phyloP scores from a whole-genome alignment of 2,797 vertebrate species.

The Catamblyrhynchus diadema region DNA sequence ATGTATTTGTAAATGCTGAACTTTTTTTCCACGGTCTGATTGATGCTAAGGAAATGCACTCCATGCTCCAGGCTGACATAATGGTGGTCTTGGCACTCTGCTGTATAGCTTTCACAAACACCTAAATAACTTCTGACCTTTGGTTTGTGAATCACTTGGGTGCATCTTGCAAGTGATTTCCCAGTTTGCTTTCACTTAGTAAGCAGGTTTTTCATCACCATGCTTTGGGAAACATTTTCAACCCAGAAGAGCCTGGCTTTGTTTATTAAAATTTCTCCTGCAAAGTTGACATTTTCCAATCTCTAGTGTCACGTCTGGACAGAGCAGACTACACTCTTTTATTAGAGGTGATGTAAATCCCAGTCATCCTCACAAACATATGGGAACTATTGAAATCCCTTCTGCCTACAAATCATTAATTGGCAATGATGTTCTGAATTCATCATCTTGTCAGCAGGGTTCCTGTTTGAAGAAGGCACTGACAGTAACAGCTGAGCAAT shows the following conservation, averaged over 20 bases:
- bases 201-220: not conserved
- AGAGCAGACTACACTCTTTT: not conserved
- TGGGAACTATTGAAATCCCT: slow-evolving; percentile 52
- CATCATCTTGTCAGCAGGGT: slow-evolving; percentile 60
- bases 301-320: slow-evolving; percentile 1
- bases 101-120: not conserved
- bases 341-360: slow-evolving; percentile 39
- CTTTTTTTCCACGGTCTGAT: not conserved
- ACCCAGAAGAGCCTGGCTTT: not conserved
- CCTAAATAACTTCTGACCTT: slow-evolving; percentile 1
- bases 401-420: slow-evolving; percentile 63
- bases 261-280: slow-evolving; percentile 14
- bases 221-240: not conserved
- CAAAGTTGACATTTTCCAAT: slow-evolving; percentile 31
- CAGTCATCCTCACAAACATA: slow-evolving; percentile 43
- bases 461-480: slow-evolving; percentile 43
- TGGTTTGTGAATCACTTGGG: slow-evolving; percentile 2
- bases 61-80: not conserved
- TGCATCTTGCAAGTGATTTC: not conserved
- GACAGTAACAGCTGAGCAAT: slow-evolving; percentile 37
- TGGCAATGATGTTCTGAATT: slow-evolving; percentile 44
- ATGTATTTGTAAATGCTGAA: not conserved
- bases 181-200: not conserved
- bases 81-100: not conserved
- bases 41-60: not conserved